These are phyloP conservation scores for Dendronephthya gigantea DNA, from an alignment of 64 coral and sea anemone species.

Conservation along the genomic window DNA sequence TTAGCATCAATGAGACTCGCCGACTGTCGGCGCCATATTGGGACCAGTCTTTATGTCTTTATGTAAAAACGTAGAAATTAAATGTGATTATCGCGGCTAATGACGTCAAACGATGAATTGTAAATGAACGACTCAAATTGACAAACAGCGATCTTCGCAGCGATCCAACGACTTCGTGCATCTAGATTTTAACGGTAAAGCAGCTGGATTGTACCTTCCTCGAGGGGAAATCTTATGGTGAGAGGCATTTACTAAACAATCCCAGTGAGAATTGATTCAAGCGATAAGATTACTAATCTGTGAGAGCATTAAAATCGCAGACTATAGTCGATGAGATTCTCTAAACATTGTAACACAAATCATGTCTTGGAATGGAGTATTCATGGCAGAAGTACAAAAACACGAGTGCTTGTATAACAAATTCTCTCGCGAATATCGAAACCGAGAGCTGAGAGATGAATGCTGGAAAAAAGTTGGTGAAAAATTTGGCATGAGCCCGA, in stretches of 20 bases:
- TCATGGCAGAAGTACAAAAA: constrained; percentile 22
- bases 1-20: no score
- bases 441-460: neutral
- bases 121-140: neutral
- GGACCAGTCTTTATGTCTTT: no score
- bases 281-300: no score
- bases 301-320: no score
- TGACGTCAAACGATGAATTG: neutral
- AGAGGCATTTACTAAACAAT: no score
- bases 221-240: no score
- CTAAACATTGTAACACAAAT: neutral
- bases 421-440: neutral
- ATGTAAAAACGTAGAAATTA: no score
- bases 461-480: constrained; percentile 10
- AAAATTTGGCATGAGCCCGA: constrained; percentile 15
- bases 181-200: no score
- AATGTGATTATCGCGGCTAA: neutral
- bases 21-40: no score
- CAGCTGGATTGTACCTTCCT: no score
- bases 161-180: no score
- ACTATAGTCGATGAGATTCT: neutral
- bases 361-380: constrained; percentile 9
- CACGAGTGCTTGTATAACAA: constrained; percentile 13
- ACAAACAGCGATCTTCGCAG: neutral
- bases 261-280: no score